phyloP scores from a whole-genome alignment of 2,888 invertebrate genomes.

The Plagodis dolabraria region DNA sequence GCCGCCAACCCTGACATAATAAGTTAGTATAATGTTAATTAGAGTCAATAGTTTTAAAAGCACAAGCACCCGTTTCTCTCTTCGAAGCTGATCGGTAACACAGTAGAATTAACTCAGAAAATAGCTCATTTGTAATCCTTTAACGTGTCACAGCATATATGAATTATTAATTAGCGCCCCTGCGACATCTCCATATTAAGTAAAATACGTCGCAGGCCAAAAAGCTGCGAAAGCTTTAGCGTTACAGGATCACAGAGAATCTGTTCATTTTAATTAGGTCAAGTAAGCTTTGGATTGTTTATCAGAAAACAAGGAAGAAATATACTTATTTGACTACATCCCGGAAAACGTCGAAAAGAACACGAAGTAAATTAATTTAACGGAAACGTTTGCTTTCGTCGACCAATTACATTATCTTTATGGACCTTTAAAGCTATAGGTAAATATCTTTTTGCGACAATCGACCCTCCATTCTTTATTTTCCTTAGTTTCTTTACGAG shows the following conservation, averaged over 20 bases:
- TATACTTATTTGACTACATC: constrained; percentile 5
- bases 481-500: constrained; percentile 5
- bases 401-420: constrained; percentile 5
- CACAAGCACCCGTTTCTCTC: too few species aligned
- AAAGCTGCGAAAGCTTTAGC: constrained; percentile 11
- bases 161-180: constrained; percentile 16
- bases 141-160: constrained; percentile 3
- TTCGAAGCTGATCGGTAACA: too few species aligned
- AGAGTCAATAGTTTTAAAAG: too few species aligned
- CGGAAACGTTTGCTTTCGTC: constrained; percentile 6
- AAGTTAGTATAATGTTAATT: too few species aligned
- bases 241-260: constrained; percentile 21
- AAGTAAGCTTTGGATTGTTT: constrained; percentile 6
- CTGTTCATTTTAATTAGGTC: constrained; percentile 21
- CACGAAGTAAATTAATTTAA: constrained; percentile 12
- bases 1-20: too few species aligned
- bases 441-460: constrained; percentile 1
- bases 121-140: too few species aligned
- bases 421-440: not conserved
- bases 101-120: too few species aligned
- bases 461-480: not conserved
- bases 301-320: constrained; percentile 8
- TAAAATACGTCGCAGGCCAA: constrained; percentile 17
- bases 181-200: constrained; percentile 6
- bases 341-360: constrained; percentile 4